Conservation (phyloP, 1,140 invertebrate species). For the Papilio helenus region DNA sequence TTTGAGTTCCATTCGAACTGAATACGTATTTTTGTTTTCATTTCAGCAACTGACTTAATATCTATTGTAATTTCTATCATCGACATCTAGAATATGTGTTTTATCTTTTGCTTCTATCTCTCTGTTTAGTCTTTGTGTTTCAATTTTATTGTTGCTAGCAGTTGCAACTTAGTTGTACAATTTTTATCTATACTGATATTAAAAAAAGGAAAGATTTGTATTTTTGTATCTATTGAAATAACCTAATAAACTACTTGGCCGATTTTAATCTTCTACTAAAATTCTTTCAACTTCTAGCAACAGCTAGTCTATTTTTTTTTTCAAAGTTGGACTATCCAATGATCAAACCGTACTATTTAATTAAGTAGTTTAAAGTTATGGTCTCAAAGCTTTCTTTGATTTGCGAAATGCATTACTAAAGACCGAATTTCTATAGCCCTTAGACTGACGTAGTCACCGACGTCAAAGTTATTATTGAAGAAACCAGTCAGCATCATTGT, state of each 20-base stretch:
- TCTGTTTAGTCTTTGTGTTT: too few species aligned
- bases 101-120: not conserved
- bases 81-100: not conserved
- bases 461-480: slow-evolving; percentile 27
- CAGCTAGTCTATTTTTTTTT: too few species aligned
- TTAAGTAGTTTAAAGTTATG: not conserved
- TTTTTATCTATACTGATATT: too few species aligned
- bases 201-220: too few species aligned
- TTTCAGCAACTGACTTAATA: slow-evolving; percentile 7
- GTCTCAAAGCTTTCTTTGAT: not conserved
- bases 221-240: too few species aligned
- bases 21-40: slow-evolving; percentile 28
- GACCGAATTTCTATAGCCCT: not conserved
- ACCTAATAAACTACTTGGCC: too few species aligned
- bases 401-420: not conserved
- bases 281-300: too few species aligned
- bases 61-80: not conserved
- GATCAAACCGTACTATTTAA: not conserved
- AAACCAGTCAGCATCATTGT: slow-evolving; percentile 38
- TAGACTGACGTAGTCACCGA: not conserved
- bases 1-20: slow-evolving; percentile 14
- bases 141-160: too few species aligned
- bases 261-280: too few species aligned
- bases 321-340: not conserved
- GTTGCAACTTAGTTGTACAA: too few species aligned